Percentiles rank a stretch among this genome's conserved stretches.
Conservation (phyloP, 2,888 invertebrate genomes). For the Hirtodrosophila duncani region DNA sequence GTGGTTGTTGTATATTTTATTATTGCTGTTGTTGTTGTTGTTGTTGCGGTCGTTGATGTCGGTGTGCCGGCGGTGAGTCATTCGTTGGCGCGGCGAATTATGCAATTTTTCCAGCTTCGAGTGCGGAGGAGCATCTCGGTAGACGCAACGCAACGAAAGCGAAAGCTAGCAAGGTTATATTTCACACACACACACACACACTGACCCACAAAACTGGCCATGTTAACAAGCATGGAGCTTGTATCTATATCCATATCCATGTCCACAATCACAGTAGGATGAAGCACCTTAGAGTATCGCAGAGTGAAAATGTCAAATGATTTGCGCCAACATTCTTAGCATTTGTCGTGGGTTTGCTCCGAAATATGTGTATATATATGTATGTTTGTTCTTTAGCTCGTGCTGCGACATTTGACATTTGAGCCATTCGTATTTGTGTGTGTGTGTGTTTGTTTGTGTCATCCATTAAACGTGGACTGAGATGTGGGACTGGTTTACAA, state of each 20-base stretch:
- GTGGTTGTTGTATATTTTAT: no score
- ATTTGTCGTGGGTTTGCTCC: slow-evolving; percentile 23
- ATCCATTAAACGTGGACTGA: slow-evolving; percentile 5
- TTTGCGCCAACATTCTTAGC: slow-evolving; percentile 32
- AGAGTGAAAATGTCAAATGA: slow-evolving; percentile 40
- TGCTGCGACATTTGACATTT: slow-evolving; percentile 39
- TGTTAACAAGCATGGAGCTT: background rate
- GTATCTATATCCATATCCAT: no score
- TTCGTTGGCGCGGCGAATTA: slow-evolving; percentile 30
- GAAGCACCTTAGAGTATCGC: slow-evolving; percentile 11
- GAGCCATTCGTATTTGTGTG: background rate
- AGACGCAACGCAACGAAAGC: slow-evolving; percentile 47
- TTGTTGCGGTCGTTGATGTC: slow-evolving; percentile 6
- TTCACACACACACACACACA: slow-evolving; percentile 21
- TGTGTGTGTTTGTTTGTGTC: slow-evolving; percentile 10
- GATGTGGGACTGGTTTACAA: slow-evolving; percentile 22
- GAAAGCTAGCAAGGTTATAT: slow-evolving; percentile 60
- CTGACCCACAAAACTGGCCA: slow-evolving; percentile 52
- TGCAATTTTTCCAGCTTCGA: slow-evolving; percentile 44
- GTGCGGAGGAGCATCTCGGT: slow-evolving; percentile 14
- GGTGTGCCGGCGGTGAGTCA: slow-evolving; percentile 39
- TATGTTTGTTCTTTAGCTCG: slow-evolving; percentile 20
- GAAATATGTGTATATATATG: no score
- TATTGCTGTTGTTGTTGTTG: slow-evolving; percentile 19
- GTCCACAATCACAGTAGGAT: no score